Evolutionary conservation across 2,888 invertebrate genomes (phyloP), one percentile per base, ranked within the genome.

Genomic region (Pyrocoelia pectoralis): DNA sequence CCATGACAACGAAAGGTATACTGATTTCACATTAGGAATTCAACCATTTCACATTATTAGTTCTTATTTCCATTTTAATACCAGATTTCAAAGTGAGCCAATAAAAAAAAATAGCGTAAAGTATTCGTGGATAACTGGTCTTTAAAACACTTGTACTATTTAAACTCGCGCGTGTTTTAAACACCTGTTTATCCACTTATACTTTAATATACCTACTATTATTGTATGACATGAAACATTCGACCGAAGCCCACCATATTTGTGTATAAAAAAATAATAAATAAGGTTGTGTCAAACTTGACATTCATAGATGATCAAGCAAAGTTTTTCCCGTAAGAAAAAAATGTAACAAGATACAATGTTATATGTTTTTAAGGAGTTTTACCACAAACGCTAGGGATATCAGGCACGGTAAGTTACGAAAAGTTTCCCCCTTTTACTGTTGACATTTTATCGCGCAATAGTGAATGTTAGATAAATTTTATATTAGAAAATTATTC

Each of bases 401-500:
- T 43, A 43, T 15, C 41, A 43, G 41, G 15, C 41, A 43, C 41
- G 41, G 13, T 12, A 43, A 13, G 41, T 43, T 43, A 43, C 13
- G 41, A 43, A 43, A 43, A 43, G 5, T 43, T 13, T 8, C 15
- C 2, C 24, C 12, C 13, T 8, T 8, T 43, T 43, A 13, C 41
- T 33, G 33, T 33, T 33, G 43, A 43, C 43, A 43, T 14, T 17
- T 46, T 46, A 17, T 46, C 17, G 9, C 15, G 15, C 14, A 46
- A 14, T n/a, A 51, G 14, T n/a, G n/a, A 19, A 33, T 10, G 17
- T 55, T 14, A 46, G 28, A 13, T 54, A 18, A 41, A 41, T 54
- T 38, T 41, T 38, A 53, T 53, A 41, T 54, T 55, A 55, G 28
- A 24, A 55, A 55, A 46, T 46, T 46, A 55, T 46, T 43, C 53